phyloP scores from a whole-genome alignment of 2,888 invertebrate species.

The Dynastes grantii region DNA sequence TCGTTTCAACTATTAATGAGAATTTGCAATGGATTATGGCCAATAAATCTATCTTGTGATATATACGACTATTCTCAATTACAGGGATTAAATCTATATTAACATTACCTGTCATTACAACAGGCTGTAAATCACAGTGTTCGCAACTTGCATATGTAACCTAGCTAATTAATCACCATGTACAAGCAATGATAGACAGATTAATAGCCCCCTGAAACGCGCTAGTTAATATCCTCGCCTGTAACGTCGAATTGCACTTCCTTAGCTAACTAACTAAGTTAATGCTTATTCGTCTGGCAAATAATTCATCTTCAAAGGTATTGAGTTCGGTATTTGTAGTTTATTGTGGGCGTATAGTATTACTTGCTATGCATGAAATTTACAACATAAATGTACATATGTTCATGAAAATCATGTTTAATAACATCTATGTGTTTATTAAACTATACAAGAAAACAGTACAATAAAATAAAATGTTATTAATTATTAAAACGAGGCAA shows the following conservation, averaged over 20 bases:
- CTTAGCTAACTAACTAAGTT: slow-evolving; percentile 3
- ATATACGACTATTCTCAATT: slow-evolving; percentile 30
- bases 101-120: slow-evolving; percentile 39
- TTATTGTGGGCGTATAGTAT: no score
- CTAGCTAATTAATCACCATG: slow-evolving; percentile 43
- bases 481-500: no score
- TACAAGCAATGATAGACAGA: slow-evolving; percentile 47
- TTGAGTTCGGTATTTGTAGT: not conserved
- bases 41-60: slow-evolving; percentile 30
- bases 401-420: no score
- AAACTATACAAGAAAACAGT: no score
- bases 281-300: not conserved
- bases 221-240: slow-evolving; percentile 21
- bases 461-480: no score
- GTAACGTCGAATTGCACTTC: slow-evolving; percentile 18
- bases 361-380: no score
- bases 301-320: slow-evolving; percentile 6
- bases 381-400: no score
- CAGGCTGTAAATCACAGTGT: slow-evolving; percentile 37
- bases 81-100: slow-evolving; percentile 41
- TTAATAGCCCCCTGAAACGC: slow-evolving; percentile 37
- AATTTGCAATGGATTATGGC: not conserved
- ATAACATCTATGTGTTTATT: no score
- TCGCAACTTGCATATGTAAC: slow-evolving; percentile 46
- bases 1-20: not conserved